Evolutionary conservation across 2,888 invertebrate genomes (phyloP).

Genomic region (Drosophila sordidula): DNA sequence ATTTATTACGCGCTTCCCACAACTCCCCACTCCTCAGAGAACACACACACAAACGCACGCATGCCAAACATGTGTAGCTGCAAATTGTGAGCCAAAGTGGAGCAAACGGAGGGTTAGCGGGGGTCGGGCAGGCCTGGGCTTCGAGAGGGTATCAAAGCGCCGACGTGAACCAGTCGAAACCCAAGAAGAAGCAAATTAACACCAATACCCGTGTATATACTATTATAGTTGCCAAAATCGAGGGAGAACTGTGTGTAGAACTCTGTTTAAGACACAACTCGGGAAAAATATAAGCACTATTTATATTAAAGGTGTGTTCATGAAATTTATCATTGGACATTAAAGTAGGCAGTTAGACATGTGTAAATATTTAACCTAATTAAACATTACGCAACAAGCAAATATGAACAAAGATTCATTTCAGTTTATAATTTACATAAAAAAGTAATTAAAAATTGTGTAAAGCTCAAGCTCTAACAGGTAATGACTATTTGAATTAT

Average conservation of each 20-base stretch:
- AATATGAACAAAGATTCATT: too few relatives aligned
- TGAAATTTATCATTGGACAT: too few relatives aligned
- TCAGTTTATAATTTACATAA: too few relatives aligned
- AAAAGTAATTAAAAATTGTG: too few relatives aligned
- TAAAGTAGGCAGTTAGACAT: too few relatives aligned
- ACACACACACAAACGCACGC: conserved; percentile 22
- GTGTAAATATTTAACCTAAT: too few relatives aligned
- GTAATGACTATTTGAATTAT: too few relatives aligned
- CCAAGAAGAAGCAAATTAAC: conserved; percentile 31
- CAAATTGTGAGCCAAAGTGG: conserved; percentile 32
- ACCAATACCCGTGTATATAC: conserved; percentile 17
- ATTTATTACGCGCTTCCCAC: conserved; percentile 63
- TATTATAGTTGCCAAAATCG: background rate
- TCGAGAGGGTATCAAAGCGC: conserved; percentile 32
- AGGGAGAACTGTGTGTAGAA: background rate
- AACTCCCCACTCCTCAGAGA: conserved; percentile 20
- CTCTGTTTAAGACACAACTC: background rate
- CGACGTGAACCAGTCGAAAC: conserved; percentile 11
- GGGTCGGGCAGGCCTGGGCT: background rate
- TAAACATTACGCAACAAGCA: too few relatives aligned
- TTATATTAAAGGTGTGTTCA: background rate
- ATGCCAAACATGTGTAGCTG: conserved; percentile 51
- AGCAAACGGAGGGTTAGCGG: background rate
- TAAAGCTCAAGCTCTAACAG: too few relatives aligned
- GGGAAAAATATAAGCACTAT: too few relatives aligned